Conservation (phyloP, 2,113 vertebrate species). For the Grallaria varia region DNA sequence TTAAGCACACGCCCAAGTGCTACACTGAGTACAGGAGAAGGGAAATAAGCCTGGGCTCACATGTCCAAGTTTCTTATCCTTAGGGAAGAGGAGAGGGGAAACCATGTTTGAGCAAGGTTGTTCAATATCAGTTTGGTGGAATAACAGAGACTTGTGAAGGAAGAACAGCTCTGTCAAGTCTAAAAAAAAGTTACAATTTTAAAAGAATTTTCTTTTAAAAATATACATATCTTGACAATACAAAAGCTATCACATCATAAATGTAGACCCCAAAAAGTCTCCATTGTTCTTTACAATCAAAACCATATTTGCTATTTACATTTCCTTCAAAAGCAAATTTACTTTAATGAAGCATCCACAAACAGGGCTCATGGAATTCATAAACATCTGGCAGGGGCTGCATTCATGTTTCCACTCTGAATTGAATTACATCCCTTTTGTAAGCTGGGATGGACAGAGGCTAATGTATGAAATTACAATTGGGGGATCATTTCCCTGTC, state of each 20-base stretch:
- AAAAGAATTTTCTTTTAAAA: background rate
- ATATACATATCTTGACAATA: background rate
- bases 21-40: background rate
- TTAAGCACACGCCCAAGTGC: background rate
- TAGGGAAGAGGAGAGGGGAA: background rate
- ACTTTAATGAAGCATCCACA: conserved; percentile 21
- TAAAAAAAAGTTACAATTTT: background rate
- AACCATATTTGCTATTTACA: conserved; percentile 44
- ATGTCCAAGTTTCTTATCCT: background rate
- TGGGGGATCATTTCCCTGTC: conserved; percentile 10
- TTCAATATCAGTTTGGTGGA: background rate
- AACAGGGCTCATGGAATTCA: conserved; percentile 45
- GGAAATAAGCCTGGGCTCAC: background rate
- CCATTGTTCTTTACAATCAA: conserved; percentile 25
- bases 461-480: conserved; percentile 31
- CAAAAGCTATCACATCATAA: conserved; percentile 5
- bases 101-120: background rate
- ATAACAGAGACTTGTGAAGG: background rate
- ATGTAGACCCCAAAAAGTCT: background rate
- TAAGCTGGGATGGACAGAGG: background rate
- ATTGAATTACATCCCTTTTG: conserved; percentile 45
- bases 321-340: conserved; percentile 40
- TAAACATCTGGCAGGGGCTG: conserved; percentile 36
- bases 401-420: conserved; percentile 59
- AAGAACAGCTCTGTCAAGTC: background rate